Evolutionary conservation across 2,888 invertebrate species (phyloP).

Genomic region (Drosophila gaucha): DNA sequence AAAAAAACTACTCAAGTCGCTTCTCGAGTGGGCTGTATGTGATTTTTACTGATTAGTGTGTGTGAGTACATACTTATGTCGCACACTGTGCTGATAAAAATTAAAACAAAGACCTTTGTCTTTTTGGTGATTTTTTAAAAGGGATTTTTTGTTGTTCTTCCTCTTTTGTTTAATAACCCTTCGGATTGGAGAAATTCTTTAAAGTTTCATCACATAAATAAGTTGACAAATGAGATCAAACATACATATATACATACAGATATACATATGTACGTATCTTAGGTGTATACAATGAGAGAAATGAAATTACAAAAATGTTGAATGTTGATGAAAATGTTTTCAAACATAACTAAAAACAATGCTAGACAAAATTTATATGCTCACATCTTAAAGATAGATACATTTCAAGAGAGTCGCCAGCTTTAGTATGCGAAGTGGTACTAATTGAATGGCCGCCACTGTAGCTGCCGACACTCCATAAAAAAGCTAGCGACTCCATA

Average conservation of each 20-base stretch:
- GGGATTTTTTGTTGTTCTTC: constrained; percentile 13
- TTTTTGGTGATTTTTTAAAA: constrained; percentile 18
- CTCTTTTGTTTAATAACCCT: constrained; percentile 45
- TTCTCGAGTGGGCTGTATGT: constrained; percentile 39
- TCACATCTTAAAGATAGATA: constrained; percentile 39
- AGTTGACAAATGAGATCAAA: constrained; percentile 70
- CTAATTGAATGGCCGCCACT: constrained; percentile 13
- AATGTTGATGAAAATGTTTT: constrained; percentile 2
- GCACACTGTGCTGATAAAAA: constrained; percentile 24
- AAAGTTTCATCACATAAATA: constrained; percentile 62
- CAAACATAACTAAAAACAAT: constrained; percentile 17
- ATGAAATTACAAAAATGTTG: constrained; percentile 21
- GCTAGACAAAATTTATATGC: constrained; percentile 13
- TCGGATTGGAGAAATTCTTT: constrained; percentile 27
- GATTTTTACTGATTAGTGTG: constrained; percentile 47
- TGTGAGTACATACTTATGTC: constrained; percentile 36
- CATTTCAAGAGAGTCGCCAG: constrained; percentile 3
- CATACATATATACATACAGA: constrained; percentile 17
- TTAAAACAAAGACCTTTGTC: neutral
- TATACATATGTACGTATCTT: constrained; percentile 15
- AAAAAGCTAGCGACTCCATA: constrained; percentile 14
- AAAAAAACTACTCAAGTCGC: constrained; percentile 30
- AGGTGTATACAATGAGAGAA: constrained; percentile 38
- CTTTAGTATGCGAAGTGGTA: neutral
- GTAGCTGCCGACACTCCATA: constrained; percentile 1